Evolutionary conservation across 2,797 vertebrate species (phyloP).

Genomic region (Tangara arthus): DNA sequence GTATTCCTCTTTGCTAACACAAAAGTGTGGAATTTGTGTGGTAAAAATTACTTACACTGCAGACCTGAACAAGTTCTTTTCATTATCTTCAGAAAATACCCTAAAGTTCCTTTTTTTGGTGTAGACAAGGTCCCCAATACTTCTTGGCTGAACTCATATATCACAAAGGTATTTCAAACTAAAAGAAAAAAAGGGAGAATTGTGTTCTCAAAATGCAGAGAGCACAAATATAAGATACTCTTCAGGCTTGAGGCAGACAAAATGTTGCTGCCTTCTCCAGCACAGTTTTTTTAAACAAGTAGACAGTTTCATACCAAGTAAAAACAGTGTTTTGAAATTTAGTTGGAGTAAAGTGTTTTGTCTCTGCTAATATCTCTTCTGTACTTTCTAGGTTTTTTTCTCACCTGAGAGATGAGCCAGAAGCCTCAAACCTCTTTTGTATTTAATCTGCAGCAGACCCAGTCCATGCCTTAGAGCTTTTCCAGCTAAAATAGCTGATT

Average conservation of each 20-base stretch:
- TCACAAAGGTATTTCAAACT: slow-evolving; percentile 36
- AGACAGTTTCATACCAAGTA: not conserved
- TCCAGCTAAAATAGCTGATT: not conserved
- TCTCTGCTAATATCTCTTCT: not conserved
- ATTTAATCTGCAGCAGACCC: not conserved
- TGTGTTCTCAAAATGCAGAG: not conserved
- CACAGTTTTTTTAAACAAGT: not conserved
- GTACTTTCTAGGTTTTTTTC: not conserved
- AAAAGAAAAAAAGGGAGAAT: slow-evolving; percentile 7
- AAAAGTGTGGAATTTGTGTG: slow-evolving; percentile 57
- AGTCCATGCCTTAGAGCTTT: not conserved
- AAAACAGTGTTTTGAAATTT: not conserved
- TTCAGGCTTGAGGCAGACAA: not conserved
- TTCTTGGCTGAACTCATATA: not conserved
- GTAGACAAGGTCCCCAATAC: not conserved
- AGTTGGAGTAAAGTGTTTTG: not conserved
- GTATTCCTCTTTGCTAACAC: slow-evolving; percentile 52
- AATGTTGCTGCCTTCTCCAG: not conserved
- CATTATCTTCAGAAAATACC: slow-evolving; percentile 57
- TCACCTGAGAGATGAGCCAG: not conserved
- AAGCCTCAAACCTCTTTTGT: not conserved
- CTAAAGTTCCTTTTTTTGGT: slow-evolving; percentile 26
- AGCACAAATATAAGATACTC: not conserved
- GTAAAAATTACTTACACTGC: slow-evolving; percentile 56
- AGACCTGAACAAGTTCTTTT: slow-evolving; percentile 58